Conservation (phyloP, 2,113 vertebrate genomes). For the Notarius lentiginosus region DNA sequence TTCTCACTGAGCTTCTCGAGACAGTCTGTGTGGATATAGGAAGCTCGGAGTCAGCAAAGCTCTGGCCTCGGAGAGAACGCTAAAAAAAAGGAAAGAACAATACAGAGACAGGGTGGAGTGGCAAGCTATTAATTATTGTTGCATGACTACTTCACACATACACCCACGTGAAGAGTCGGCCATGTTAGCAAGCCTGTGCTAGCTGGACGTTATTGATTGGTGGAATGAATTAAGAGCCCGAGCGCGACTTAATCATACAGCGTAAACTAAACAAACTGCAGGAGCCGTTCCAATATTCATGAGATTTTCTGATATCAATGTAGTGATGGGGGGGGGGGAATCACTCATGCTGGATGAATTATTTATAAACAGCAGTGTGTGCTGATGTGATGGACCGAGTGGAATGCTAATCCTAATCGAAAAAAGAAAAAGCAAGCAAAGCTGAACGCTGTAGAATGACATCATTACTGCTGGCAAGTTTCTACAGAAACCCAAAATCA, state of each 20-base stretch:
- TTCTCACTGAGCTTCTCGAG: not conserved
- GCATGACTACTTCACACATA: not conserved
- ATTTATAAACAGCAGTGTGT: not conserved
- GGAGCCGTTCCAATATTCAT: not conserved
- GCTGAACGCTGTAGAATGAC: not conserved
- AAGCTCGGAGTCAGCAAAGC: constrained; percentile 27
- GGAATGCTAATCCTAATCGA: not conserved
- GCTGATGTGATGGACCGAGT: not conserved
- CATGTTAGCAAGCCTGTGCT: constrained; percentile 1
- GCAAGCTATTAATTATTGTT: constrained; percentile 3
- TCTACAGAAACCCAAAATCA: not conserved
- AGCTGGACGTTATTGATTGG: constrained; percentile 44
- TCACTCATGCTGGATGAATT: not conserved
- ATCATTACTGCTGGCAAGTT: not conserved
- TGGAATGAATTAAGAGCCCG: constrained; percentile 41
- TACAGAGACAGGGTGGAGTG: not conserved
- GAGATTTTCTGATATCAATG: constrained; percentile 3
- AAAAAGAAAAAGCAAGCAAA: not conserved
- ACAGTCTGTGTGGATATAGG: not conserved
- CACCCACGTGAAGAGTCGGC: not conserved
- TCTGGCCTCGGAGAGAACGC: constrained; percentile 1
- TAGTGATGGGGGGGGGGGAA: not conserved
- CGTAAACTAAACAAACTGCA: constrained; percentile 33
- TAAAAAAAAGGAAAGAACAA: not conserved
- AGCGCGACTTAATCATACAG: constrained; percentile 42